A percentile compares a stretch with the other conserved stretches of the same genome.
These are phyloP conservation scores for Sphyrna mokarran DNA, from an alignment of 2,113 vertebrate species.

Conservation along the genomic window DNA sequence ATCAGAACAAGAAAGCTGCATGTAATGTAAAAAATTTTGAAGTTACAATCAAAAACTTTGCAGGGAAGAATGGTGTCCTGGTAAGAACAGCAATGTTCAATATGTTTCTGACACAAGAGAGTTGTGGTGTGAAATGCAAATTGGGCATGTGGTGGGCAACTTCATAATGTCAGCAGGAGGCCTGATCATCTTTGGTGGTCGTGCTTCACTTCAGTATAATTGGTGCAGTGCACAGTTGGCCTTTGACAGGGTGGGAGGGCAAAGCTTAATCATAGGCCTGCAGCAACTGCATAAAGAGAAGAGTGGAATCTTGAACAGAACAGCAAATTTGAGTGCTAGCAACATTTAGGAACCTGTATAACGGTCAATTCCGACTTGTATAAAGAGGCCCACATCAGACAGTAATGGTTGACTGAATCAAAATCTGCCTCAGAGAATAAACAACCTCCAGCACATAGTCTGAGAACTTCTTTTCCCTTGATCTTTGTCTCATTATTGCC, in stretches of 20 bases:
- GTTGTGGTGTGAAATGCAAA: background rate
- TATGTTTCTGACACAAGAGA: background rate
- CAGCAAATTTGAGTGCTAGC: background rate
- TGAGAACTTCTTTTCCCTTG: background rate
- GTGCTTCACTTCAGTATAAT: background rate
- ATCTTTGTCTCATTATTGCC: background rate
- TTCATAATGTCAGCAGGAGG: background rate
- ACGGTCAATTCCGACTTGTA: background rate
- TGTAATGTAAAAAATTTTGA: background rate
- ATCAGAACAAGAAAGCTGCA: background rate
- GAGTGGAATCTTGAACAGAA: background rate
- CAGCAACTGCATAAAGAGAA: background rate
- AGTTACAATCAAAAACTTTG: background rate
- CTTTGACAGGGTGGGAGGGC: background rate
- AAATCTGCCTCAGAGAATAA: background rate
- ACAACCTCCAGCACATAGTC: background rate
- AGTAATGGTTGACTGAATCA: background rate
- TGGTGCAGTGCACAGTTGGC: background rate
- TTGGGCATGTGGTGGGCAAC: background rate
- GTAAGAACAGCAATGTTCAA: background rate
- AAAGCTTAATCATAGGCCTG: background rate
- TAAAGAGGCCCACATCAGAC: background rate
- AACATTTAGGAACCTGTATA: background rate
- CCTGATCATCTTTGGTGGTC: background rate
- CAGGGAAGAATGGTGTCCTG: background rate